Evolutionary conservation across 2,113 vertebrate genomes (phyloP), one percentile per base, ranked within the genome.

Genomic region (Cinclus mexicanus): DNA sequence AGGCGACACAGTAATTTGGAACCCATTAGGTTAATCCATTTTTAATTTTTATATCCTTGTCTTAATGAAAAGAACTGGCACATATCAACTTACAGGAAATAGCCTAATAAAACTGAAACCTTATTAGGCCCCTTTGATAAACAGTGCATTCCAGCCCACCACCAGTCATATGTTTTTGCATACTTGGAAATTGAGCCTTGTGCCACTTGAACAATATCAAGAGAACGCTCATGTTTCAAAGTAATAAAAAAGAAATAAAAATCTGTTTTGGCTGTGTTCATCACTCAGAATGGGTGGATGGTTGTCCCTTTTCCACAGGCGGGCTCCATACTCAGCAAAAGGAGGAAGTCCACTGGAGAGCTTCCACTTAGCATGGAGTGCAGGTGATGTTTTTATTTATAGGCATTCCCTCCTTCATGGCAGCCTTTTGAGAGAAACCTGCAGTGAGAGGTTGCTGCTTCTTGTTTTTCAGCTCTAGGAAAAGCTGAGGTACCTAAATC

Each of bases 91-190:
- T 95, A 83, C 93, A 97, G 95, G 96, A 97, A 96, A 96, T 78
- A 90, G 88, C 64, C 88, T 78, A 95, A 96, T 97, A 96, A 97
- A 97, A 95, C 76, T 0, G 10, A 94, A 96, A 96, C 88, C 92
- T 93, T 96, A 96, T 96, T 96, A 96, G 94, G 92, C 87, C 92
- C 79, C 90, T 96, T 96, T 96, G 96, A 94, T 96, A 96, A 96
- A 97, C 92, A 95, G 35, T 93, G 76, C 82, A 95, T 97, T 96
- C 96, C 96, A 96, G 76, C 90, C 85, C 88, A 81, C 88, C 92
- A 95, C 85, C 93, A 95, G 90, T 95, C 93, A 78, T 88, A 90
- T 96, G 95, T 93, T 96, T 97, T 94, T 95, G 93, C 93, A 93
- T 95, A 78, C 68, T 96, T 96, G 75, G 85, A 93, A 94, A 93